Base-by-base conservation (phyloP, 2,113 vertebrate genomes). In the Ciconia maguari region DNA sequence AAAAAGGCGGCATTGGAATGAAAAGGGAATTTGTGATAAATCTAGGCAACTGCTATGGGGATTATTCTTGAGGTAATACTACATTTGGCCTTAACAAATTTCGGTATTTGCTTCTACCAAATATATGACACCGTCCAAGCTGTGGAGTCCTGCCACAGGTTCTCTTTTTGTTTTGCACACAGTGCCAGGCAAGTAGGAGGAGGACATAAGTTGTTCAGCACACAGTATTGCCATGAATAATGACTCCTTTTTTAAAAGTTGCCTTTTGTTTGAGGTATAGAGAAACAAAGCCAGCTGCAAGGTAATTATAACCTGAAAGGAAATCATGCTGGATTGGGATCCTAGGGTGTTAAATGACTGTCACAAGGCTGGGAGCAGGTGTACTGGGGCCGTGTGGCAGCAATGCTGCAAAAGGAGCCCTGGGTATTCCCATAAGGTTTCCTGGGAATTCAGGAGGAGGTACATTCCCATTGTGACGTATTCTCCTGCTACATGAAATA, bases 271-370 rank as follows among this genome's bases (percentile, higher is more conserved):
- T 70, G 42, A 69, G 29, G 38, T 62, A 58, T 41, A 36, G 51
- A 58, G 83, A 77, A 91, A 71, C 32, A 85, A 91, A 79, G 57
- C 68, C 85, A 89, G 84, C 60, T 95, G 51, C 42, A 74, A 93
- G 55, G 66, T 94, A 86, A 89, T 95, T 93, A 76, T 62, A 90
- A 79, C 66, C 87, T 70, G 62, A 87, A 85, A 91, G 87, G 78
- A 64, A 91, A 48, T 70, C 16, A 51, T 51, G 34, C 70, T 89
- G 46, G 41, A 48, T 38, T 85, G 27, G 38, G 38, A 92, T 89
- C 71, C 66, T 68, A 9, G 25, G 27, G 55, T 65, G 74, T 68
- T 65, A 91, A 70, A 83, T 70, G 48, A 46, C 65, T 83, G 54
- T 42, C 20, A 29, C 4, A 4, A 84, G 32, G 34, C 27, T 85